Evolutionary conservation across 2,113 vertebrate species (phyloP).

Genomic region (Pygoscelis antarcticus): DNA sequence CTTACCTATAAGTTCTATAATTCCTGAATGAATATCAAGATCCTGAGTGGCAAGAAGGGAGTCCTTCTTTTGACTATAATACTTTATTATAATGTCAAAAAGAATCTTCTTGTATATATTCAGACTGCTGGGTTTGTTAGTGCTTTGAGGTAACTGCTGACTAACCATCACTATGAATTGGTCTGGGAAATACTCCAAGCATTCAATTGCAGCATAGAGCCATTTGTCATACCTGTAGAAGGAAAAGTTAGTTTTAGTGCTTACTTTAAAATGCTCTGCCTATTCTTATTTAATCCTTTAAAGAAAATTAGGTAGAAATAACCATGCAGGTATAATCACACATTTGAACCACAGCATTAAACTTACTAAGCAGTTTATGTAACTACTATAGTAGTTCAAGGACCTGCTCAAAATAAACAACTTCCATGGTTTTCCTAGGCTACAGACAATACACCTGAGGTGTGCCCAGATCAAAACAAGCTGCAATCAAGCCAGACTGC

Average conservation of each 20-base stretch:
- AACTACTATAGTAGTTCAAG: background rate
- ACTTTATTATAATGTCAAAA: conserved; percentile 84
- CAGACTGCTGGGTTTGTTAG: background rate
- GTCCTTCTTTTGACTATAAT: conserved; percentile 82
- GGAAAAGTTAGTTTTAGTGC: conserved; percentile 16
- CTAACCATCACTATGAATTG: conserved; percentile 79
- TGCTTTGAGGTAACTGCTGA: conserved; percentile 77
- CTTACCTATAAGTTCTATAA: conserved; percentile 84
- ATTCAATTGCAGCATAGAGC: conserved; percentile 83
- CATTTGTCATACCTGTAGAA: conserved; percentile 78
- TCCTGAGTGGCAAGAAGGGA: conserved; percentile 79
- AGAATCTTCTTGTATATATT: conserved; percentile 79
- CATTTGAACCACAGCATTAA: background rate
- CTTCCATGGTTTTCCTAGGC: background rate
- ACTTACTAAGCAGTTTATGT: background rate
- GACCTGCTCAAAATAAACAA: background rate
- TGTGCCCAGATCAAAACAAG: background rate
- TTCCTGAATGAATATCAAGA: conserved; percentile 77
- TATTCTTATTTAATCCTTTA: background rate
- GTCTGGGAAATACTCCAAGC: conserved; percentile 87
- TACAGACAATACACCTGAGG: background rate
- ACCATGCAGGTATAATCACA: background rate
- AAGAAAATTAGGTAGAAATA: background rate
- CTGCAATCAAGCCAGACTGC: background rate
- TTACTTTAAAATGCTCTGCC: background rate